These are phyloP conservation scores for Saimiri boliviensis DNA, from an alignment of 2,113 vertebrate species.

Conservation along the genomic window DNA sequence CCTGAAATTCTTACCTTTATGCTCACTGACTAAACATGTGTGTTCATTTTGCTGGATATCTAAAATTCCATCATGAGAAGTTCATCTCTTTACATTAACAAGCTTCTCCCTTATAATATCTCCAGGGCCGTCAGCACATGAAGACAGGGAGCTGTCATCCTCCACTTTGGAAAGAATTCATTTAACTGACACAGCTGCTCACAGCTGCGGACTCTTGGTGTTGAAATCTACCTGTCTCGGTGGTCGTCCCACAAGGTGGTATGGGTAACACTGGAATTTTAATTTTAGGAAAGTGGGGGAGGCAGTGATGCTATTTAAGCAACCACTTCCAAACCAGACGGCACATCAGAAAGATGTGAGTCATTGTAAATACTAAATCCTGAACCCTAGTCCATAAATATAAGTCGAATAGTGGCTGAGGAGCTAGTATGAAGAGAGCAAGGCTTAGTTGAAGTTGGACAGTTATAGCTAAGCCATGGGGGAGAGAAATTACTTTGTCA, in stretches of 20 bases:
- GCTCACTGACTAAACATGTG: neutral
- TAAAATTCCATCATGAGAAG: conserved; percentile 5
- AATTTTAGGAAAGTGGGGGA: neutral
- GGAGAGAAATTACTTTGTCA: neutral
- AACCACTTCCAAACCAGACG: neutral
- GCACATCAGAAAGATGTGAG: neutral
- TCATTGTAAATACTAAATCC: conserved; percentile 5
- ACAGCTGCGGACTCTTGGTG: neutral
- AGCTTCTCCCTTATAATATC: neutral
- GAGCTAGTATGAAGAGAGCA: neutral
- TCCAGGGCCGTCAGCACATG: neutral
- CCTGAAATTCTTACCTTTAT: neutral
- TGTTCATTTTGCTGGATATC: conserved; percentile 2
- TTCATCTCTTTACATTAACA: conserved; percentile 23
- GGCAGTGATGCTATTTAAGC: neutral
- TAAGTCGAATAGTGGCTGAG: neutral
- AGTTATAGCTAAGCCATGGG: neutral
- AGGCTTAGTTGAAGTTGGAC: neutral
- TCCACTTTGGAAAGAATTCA: neutral
- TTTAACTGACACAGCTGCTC: neutral
- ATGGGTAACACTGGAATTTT: conserved; percentile 5
- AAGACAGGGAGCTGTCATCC: neutral
- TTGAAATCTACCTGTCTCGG: conserved; percentile 32
- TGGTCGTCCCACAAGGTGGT: neutral
- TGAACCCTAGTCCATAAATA: neutral